phyloP scores from a whole-genome alignment of 2,113 vertebrate species.

The Columbina picui region DNA sequence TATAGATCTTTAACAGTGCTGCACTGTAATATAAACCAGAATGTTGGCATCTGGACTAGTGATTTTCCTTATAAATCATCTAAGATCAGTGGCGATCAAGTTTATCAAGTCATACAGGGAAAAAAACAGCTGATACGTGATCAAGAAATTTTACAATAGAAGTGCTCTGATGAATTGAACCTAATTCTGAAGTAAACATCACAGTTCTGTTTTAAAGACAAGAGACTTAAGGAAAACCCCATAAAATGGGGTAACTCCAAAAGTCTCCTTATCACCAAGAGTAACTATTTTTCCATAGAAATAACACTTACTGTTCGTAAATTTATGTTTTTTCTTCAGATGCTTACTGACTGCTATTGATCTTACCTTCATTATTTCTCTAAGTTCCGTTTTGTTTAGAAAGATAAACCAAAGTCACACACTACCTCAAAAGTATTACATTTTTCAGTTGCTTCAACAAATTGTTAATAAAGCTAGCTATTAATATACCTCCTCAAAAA shows the following conservation, averaged over 20 bases:
- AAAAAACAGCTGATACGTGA: neutral
- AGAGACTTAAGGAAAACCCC: neutral
- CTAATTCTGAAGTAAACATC: neutral
- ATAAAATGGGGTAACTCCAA: neutral
- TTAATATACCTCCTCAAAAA: neutral
- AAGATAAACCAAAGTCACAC: neutral
- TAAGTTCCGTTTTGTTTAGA: neutral
- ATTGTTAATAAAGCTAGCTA: neutral
- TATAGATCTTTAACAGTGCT: neutral
- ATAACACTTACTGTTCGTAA: neutral
- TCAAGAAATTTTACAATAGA: neutral
- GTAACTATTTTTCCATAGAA: neutral
- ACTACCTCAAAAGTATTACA: neutral
- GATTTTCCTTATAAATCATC: neutral
- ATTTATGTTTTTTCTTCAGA: neutral
- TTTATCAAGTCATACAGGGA: neutral
- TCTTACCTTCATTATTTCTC: neutral
- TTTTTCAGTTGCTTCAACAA: neutral
- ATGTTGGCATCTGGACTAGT: neutral
- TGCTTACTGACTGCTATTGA: neutral
- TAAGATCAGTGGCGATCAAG: neutral
- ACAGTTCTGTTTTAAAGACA: neutral
- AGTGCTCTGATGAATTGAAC: neutral
- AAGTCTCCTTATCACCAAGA: neutral
- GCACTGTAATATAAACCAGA: neutral